Evolutionary conservation across 2,113 vertebrate genomes (phyloP).

Genomic region (Kobus ellipsiprymnus): DNA sequence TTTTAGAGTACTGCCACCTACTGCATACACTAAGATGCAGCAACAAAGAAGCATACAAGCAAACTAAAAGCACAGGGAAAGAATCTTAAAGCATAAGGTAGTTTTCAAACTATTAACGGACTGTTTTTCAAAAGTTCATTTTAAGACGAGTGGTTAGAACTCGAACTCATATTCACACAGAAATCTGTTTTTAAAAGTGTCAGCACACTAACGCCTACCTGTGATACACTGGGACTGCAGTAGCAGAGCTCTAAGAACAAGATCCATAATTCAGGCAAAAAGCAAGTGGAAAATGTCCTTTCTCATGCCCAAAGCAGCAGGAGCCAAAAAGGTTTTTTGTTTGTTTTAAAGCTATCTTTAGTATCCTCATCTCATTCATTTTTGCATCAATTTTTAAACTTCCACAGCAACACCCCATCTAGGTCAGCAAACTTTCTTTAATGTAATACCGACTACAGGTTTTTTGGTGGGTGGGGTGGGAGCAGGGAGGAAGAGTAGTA

Average conservation of each 20-base stretch:
- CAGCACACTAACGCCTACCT: neutral
- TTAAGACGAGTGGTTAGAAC: neutral
- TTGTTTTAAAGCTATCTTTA: neutral
- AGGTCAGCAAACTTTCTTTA: neutral
- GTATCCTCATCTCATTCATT: neutral
- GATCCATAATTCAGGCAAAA: neutral
- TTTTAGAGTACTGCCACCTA: conserved; percentile 34
- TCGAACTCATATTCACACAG: neutral
- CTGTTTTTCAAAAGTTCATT: neutral
- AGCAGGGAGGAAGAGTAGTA: neutral
- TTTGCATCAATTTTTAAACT: neutral
- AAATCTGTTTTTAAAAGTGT: neutral
- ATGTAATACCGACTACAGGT: neutral
- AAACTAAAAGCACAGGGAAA: neutral
- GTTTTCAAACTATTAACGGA: neutral
- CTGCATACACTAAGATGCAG: neutral
- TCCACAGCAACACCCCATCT: neutral
- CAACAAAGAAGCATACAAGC: neutral
- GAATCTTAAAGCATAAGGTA: neutral
- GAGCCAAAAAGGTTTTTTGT: neutral
- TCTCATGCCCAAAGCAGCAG: neutral
- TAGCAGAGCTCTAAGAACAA: neutral
- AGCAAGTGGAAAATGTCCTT: neutral
- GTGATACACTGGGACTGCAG: neutral
- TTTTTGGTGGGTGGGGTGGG: neutral